phyloP scores from a whole-genome alignment of 2,113 vertebrate genomes.

The Hylia prasina region DNA sequence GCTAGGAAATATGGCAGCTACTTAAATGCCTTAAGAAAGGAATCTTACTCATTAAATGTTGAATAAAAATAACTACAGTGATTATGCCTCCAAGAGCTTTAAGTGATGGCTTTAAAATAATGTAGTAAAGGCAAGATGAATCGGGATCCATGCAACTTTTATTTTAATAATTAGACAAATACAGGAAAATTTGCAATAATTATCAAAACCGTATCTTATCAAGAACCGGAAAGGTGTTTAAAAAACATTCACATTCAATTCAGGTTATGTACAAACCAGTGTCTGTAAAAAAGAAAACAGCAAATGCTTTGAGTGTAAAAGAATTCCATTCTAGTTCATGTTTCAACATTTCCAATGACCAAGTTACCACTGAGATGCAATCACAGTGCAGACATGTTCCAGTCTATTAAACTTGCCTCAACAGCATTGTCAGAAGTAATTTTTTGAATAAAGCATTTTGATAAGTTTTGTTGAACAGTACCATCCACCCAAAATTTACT shows the following conservation, averaged over 20 bases:
- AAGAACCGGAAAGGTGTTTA: constrained; percentile 66
- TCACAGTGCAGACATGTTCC: constrained; percentile 7
- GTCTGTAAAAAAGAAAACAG: constrained; percentile 57
- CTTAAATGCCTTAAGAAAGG: not conserved
- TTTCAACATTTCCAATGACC: not conserved
- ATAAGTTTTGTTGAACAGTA: not conserved
- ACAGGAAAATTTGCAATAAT: constrained; percentile 68
- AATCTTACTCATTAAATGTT: not conserved
- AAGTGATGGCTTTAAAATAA: not conserved
- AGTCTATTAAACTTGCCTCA: not conserved
- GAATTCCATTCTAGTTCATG: not conserved
- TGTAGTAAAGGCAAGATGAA: not conserved
- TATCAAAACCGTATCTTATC: constrained; percentile 71
- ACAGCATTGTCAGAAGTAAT: not conserved
- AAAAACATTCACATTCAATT: constrained; percentile 72
- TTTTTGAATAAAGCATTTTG: constrained; percentile 7
- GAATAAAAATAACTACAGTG: not conserved
- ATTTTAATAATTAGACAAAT: constrained; percentile 71
- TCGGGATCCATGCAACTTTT: constrained; percentile 64
- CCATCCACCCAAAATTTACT: not conserved
- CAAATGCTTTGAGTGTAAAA: constrained; percentile 20
- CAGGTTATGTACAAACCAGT: constrained; percentile 63
- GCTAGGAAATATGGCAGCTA: not conserved
- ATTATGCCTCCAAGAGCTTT: not conserved
- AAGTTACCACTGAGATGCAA: not conserved